Percentiles rank a stretch among this genome's conserved stretches.
These are phyloP conservation scores for Gryllus bimaculatus DNA, from an alignment of 1,140 invertebrate species.

Conservation along the genomic window DNA sequence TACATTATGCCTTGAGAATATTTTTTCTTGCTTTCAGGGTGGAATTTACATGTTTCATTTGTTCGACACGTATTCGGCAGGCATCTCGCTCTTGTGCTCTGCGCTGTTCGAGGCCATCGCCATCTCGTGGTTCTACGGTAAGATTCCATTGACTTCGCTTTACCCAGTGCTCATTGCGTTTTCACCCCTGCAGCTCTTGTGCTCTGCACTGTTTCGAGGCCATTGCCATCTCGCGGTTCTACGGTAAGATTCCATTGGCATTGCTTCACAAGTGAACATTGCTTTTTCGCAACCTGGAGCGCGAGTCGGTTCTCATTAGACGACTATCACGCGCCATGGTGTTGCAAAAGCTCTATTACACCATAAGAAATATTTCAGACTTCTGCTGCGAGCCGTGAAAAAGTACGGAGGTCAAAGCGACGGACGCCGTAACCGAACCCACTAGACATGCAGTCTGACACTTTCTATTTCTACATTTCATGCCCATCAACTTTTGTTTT, in stretches of 20 bases:
- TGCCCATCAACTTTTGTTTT: too few relatives aligned
- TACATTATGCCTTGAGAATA: too few relatives aligned
- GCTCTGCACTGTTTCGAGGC: conserved; percentile 83
- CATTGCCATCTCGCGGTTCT: conserved; percentile 85
- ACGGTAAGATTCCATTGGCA: conserved; percentile 54
- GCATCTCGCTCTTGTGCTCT: conserved; percentile 77
- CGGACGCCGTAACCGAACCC: too few relatives aligned
- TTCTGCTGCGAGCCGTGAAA: too few relatives aligned
- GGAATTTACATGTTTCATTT: conserved; percentile 81
- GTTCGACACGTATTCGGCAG: conserved; percentile 75
- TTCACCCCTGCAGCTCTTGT: conserved; percentile 53
- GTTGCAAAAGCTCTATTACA: too few relatives aligned
- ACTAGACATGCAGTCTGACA: too few relatives aligned
- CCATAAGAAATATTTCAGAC: too few relatives aligned
- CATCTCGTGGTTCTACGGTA: conserved; percentile 87
- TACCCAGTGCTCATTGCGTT: not conserved
- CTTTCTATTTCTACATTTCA: too few relatives aligned
- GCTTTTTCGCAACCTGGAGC: conserved; percentile 23
- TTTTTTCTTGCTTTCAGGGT: conserved; percentile 65
- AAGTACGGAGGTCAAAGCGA: too few relatives aligned
- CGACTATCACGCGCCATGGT: too few relatives aligned
- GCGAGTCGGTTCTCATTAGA: too few relatives aligned
- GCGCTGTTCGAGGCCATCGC: conserved; percentile 82
- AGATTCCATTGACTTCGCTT: conserved; percentile 23
- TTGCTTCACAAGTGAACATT: not conserved